Base-by-base conservation (phyloP, 2,888 invertebrate genomes). In the Acronicta aceris region DNA sequence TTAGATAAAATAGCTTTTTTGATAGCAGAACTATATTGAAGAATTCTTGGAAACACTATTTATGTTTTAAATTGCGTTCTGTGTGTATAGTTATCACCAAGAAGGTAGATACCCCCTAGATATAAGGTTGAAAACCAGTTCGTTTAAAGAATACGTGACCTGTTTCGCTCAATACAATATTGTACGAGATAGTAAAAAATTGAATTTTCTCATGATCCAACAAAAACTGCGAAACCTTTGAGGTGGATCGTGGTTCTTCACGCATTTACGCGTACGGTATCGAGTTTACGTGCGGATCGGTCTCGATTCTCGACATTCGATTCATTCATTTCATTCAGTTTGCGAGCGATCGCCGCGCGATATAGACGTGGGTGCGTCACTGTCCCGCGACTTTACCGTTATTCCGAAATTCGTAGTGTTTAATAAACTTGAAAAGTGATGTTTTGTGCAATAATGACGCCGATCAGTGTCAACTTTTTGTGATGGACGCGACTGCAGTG, bases 401-500 rank as follows among this genome's bases (percentile, higher is more conserved):
- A 76, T 84, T 82, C 71, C 84, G 85, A 81, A 65, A 78, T 71
- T 78, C 79, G 75, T 76, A 82, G 76, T 79, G 59, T 71, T 67
- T 77, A 74, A 59, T 87, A 89, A 33, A 89, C 89, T 87, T 75
- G 57, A 70, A 73, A 78, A 79, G 89, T 89, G 84, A 68, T 76
- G 77, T 81, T 86, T 70, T 73, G 83, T 86, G 82, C 65, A 59
- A 86, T 76, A 81, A 90, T 89, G 86, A 87, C 86, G 70, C 80
- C 71, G 65, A 79, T 84, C 59, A 78, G 88, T 90, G 89, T 76
- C 74, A 71, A 81, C 76, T 73, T 74, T 72, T 77, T 72, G 89
- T 91, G 90, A 83, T 83, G 74, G 69, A 71, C 69, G 73, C 54
- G 64, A 70, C 69, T 67, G 30, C 61, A 71, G 77, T 79, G 82